Conservation (phyloP, 2,797 vertebrate species). For the Odontamblyopus rebecca region DNA sequence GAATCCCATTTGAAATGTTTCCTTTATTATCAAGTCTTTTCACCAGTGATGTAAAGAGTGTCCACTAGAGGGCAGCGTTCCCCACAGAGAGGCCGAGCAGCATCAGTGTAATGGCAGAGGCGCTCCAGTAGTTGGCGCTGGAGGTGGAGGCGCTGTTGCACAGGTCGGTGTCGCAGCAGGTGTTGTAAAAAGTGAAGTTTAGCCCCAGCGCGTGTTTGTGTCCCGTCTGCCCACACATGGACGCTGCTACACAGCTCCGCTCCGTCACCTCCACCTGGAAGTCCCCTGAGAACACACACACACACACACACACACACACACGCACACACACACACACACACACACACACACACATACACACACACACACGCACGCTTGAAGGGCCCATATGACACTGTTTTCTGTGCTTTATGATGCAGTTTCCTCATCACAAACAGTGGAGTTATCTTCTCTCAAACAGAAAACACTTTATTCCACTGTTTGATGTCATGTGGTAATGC, state of each 20-base stretch:
- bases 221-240: slow-evolving; percentile 70
- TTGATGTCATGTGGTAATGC: too few relatives aligned
- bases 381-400: too few relatives aligned
- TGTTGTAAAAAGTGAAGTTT: slow-evolving; percentile 80
- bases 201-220: slow-evolving; percentile 71
- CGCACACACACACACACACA: too few relatives aligned
- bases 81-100: slow-evolving; percentile 37
- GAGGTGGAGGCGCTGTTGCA: slow-evolving; percentile 62
- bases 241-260: slow-evolving; percentile 71
- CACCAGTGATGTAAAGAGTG: background rate
- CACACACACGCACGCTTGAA: slow-evolving; percentile 10
- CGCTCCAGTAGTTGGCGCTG: slow-evolving; percentile 33
- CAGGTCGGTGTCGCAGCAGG: slow-evolving; percentile 77
- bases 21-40: background rate
- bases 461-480: too few relatives aligned
- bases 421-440: too few relatives aligned
- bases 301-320: background rate
- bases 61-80: slow-evolving; percentile 10
- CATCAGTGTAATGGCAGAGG: slow-evolving; percentile 29
- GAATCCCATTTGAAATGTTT: too few relatives aligned
- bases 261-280: slow-evolving; percentile 73
- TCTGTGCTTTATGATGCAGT: too few relatives aligned
- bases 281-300: slow-evolving; percentile 60
- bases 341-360: too few relatives aligned
- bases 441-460: too few relatives aligned